phyloP scores from a whole-genome alignment of 35 echinoderm and acorn worm genomes.

The Heliocidaris erythrogramma region DNA sequence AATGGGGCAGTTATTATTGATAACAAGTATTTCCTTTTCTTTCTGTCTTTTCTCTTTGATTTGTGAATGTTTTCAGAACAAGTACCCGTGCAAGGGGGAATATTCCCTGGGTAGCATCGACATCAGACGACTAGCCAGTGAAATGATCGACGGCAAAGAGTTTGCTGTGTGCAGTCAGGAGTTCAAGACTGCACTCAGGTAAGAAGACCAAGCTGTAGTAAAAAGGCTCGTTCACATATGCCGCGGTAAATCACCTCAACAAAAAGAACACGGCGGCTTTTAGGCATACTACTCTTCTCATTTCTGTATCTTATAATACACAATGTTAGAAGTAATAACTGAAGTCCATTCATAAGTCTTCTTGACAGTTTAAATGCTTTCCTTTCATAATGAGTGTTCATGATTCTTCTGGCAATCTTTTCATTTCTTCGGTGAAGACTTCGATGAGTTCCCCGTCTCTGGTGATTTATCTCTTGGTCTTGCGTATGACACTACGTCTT shows the following conservation, averaged over 20 bases:
- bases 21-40: no score
- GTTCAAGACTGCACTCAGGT: conserved; percentile 81
- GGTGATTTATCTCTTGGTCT: not conserved
- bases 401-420: not conserved
- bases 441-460: not conserved
- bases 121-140: conserved; percentile 34
- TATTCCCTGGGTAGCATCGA: conserved; percentile 68
- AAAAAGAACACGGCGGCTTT: no score
- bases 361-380: not conserved
- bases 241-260: no score
- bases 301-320: no score
- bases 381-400: no score
- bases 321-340: not conserved
- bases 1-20: no score
- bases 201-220: not conserved
- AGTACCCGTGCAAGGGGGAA: conserved; percentile 64
- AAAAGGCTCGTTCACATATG: no score
- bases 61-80: conserved; percentile 44
- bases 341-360: not conserved
- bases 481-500: not conserved
- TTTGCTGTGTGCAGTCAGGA: conserved; percentile 65
- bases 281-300: no score
- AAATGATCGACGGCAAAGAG: conserved; percentile 54
- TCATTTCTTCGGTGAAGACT: not conserved
- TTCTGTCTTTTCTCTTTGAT: not conserved